Evolutionary conservation across 2,888 invertebrate genomes (phyloP).

Genomic region (Calliopum simillimum): DNA sequence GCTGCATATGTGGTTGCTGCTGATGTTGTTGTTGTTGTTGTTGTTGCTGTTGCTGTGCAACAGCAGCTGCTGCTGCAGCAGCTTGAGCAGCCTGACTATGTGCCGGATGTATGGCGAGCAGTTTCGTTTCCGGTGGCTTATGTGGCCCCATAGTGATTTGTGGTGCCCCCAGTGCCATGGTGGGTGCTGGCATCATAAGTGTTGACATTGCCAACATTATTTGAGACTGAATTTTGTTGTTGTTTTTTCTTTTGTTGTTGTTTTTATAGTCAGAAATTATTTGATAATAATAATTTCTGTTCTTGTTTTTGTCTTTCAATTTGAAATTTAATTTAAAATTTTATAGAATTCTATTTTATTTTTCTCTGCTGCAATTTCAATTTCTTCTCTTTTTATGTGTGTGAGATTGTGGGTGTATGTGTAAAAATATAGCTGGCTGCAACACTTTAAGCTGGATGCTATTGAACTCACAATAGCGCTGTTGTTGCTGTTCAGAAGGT

Average conservation of each 20-base stretch:
- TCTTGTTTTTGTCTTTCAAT: not conserved
- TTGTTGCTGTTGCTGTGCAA: conserved; percentile 54
- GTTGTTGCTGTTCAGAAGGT: conserved; percentile 30
- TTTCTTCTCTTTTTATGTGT: not conserved
- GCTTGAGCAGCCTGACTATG: conserved; percentile 51
- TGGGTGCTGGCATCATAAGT: conserved; percentile 68
- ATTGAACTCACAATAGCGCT: conserved; percentile 29
- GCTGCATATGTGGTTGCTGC: conserved; percentile 51
- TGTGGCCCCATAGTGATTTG: conserved; percentile 67
- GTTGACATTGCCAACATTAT: conserved; percentile 69
- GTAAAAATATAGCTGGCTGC: conserved; percentile 5
- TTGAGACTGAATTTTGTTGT: conserved; percentile 59
- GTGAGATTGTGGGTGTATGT: conserved; percentile 3
- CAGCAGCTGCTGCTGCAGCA: conserved; percentile 50
- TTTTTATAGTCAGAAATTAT: not conserved
- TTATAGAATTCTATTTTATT: not conserved
- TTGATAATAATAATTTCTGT: conserved; percentile 17
- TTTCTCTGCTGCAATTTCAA: not conserved
- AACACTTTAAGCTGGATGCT: conserved; percentile 19
- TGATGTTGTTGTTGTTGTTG: conserved; percentile 57
- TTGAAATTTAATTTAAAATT: not conserved
- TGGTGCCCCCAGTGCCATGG: conserved; percentile 67
- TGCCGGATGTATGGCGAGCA: conserved; percentile 67
- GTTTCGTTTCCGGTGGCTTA: conserved; percentile 68
- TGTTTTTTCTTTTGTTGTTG: conserved; percentile 13